A percentile compares a stretch with the other conserved stretches of the same genome.
phyloP scores from a whole-genome alignment of 2,113 vertebrate species.

The Marmota flaviventris region DNA sequence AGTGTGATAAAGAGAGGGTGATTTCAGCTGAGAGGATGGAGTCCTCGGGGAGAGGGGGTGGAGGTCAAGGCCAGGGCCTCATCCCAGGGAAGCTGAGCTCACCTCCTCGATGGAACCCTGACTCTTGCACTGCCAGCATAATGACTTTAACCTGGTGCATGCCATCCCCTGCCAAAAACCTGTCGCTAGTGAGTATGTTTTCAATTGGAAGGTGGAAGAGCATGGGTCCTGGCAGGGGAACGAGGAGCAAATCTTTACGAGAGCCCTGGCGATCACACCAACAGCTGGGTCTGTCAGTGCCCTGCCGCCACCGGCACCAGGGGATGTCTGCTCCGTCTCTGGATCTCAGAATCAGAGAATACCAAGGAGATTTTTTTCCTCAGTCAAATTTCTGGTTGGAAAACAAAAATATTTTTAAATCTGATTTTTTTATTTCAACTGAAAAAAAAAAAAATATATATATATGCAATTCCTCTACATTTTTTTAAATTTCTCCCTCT shows the following conservation, averaged over 20 bases:
- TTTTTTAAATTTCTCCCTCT: background rate
- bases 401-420: background rate
- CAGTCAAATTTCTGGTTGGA: constrained; percentile 42
- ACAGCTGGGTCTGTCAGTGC: constrained; percentile 38
- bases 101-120: constrained; percentile 64
- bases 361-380: background rate
- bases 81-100: constrained; percentile 49
- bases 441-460: background rate
- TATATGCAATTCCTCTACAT: background rate
- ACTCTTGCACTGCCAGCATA: constrained; percentile 67
- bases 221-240: constrained; percentile 54
- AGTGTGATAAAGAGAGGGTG: constrained; percentile 71
- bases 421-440: background rate
- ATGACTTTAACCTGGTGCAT: constrained; percentile 80
- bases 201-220: constrained; percentile 77
- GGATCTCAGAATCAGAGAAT: background rate
- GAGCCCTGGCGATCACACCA: background rate
- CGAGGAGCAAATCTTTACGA: constrained; percentile 74
- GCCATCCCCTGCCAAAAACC: constrained; percentile 75
- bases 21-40: background rate
- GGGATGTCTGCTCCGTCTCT: background rate
- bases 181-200: constrained; percentile 72
- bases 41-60: constrained; percentile 10
- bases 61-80: constrained; percentile 45
- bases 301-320: background rate